phyloP scores from a whole-genome alignment of 2,113 vertebrate genomes.

The Pelobates fuscus region DNA sequence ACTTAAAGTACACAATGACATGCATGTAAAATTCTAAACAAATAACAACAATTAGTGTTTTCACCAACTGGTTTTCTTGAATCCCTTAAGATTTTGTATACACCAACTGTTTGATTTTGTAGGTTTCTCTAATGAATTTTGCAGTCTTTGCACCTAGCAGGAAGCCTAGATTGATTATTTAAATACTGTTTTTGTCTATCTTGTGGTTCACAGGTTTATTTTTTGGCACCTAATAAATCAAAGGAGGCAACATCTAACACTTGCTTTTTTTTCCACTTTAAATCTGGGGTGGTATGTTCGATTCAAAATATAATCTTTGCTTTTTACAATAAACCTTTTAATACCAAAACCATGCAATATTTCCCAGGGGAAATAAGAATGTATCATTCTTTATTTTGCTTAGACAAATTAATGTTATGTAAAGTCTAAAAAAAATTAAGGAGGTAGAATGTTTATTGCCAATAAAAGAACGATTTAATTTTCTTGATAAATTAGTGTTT shows the following conservation, averaged over 20 bases:
- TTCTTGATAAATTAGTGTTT: slow-evolving; percentile 12
- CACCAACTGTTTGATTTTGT: slow-evolving; percentile 62
- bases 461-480: slow-evolving; percentile 13
- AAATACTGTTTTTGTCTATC: slow-evolving; percentile 71
- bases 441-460: slow-evolving; percentile 20
- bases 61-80: neutral
- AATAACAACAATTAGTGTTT: slow-evolving; percentile 51
- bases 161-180: slow-evolving; percentile 72
- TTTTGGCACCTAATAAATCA: slow-evolving; percentile 78
- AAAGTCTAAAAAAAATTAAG: slow-evolving; percentile 1
- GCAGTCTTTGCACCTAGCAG: slow-evolving; percentile 68
- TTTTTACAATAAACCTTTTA: slow-evolving; percentile 12
- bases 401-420: slow-evolving; percentile 9
- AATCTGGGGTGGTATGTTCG: slow-evolving; percentile 51
- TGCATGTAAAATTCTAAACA: slow-evolving; percentile 60
- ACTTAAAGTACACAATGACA: slow-evolving; percentile 58
- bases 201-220: slow-evolving; percentile 62
- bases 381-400: slow-evolving; percentile 24
- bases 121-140: slow-evolving; percentile 72
- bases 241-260: slow-evolving; percentile 63
- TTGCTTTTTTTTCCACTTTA: slow-evolving; percentile 56
- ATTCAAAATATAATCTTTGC: slow-evolving; percentile 20
- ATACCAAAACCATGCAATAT: slow-evolving; percentile 18
- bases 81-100: slow-evolving; percentile 45
- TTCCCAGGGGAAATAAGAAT: slow-evolving; percentile 43